Evolutionary conservation across 2,797 vertebrate species (phyloP), one percentile per base, ranked within the genome.

Genomic region (Valencia hispanica): DNA sequence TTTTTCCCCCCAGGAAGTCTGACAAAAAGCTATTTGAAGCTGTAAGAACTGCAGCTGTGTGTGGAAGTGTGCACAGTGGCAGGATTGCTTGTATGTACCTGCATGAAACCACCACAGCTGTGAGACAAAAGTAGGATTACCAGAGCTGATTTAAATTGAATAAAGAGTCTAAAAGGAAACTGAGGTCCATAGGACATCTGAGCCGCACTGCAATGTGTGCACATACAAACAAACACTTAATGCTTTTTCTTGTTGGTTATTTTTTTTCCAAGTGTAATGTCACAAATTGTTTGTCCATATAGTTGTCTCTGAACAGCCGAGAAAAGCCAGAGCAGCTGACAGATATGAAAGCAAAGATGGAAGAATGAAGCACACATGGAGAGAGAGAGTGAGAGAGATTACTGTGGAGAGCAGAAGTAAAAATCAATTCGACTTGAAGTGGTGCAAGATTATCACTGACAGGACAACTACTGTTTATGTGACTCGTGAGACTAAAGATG

Each of bases 141-240:
- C 86, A 81, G 84, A 89, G 83, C 82, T 91, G 91, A 92, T 93
- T 94, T 93, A 91, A 92, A 93, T 87, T 92, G 94, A 94, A 94
- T 94, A 94, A 85, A 88, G 87, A 88, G 72, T 88, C 86, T 87
- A 72, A 83, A 78, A 77, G 90, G 91, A 93, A 88, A 87, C 84
- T 84, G 84, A 90, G 84, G 89, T 89, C 90, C 87, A 81, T 86
- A 89, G 90, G 89, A 91, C 86, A 86, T 87, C 86, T 72, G 75
- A 89, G 75, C 73, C 86, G 69, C 81, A 55, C 47, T 43, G 66
- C 68, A 68, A 61, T 4, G 27, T 48, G 10, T 22, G 34, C 34
- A 63, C 72, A 74, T 17, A 70, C 75, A 48, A 3, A 59, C 2
- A 76, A 65, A 82, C 78, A 82, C 79, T 80, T 85, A 70, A 82